Evolutionary conservation across 2,797 vertebrate genomes (phyloP), one percentile per base, ranked within the genome.

Genomic region (Dendrocincla fuliginosa): DNA sequence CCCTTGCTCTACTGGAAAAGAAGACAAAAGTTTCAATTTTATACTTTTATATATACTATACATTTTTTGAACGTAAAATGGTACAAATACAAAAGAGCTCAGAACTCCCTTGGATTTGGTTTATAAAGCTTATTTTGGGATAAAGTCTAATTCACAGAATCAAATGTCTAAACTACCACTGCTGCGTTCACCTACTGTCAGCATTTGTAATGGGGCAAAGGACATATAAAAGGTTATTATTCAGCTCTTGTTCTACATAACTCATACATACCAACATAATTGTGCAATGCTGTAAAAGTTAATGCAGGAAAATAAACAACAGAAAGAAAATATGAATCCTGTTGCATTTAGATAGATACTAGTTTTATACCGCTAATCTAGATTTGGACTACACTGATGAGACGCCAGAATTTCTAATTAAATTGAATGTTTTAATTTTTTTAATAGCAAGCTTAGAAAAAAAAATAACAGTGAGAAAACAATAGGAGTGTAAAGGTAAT

Each of bases 331-430:
- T 4, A 49, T 9, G 2, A 63, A 75, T 55, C 4, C 30, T 46
- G 12, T 42, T 70, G 10, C 0, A 0, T 30, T 71, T 76, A 35
- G 10, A 28, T 41, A 24, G 16, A 59, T 27, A 9, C 0, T 2
- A 79, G 41, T 79, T 83, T 79, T 65, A 42, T 74, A 88, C 32
- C 12, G 33, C 6, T 79, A 33, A 57, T 39, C 30, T 16, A 32
- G 61, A 5, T 7, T 49, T n/a, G 6, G 18, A n/a, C 6, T 16
- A 33, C 3, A 5, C 2, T 47, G 28, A 33, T 6, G 3, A 83
- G 28, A 3, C 11, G 82, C 2, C 8, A 69, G 27, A 84, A 44
- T 65, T 85, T 55, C 19, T 76, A 50, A 46, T 42, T 65, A 77
- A 73, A 77, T 37, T 16, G 6, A 61, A 15, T 59, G 12, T 25